These are phyloP conservation scores for Leguminivora glycinivorella DNA, from an alignment of 1,140 invertebrate genomes.

Conservation along the genomic window DNA sequence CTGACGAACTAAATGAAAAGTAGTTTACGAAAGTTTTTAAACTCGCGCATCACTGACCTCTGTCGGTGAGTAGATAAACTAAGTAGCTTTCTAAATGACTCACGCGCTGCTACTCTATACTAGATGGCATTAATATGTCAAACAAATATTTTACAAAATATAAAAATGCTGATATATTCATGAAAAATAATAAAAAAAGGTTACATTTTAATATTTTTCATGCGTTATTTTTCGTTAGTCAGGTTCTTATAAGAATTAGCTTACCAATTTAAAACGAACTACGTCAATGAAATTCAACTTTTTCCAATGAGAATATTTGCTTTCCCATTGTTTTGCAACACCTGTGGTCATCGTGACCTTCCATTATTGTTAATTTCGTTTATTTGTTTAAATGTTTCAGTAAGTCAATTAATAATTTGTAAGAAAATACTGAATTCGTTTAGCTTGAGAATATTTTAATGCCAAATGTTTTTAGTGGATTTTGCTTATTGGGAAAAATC, in stretches of 20 bases:
- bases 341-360: slow-evolving; percentile 46
- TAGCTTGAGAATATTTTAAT: background rate
- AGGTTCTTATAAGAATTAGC: slow-evolving; percentile 1
- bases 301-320: slow-evolving; percentile 40
- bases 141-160: background rate
- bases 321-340: slow-evolving; percentile 35
- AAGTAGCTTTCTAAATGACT: slow-evolving; percentile 31
- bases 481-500: background rate
- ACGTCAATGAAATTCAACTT: slow-evolving; percentile 29
- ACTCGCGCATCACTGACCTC: slow-evolving; percentile 46
- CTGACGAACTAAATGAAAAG: slow-evolving; percentile 42
- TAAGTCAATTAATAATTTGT: slow-evolving; percentile 20
- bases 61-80: slow-evolving; percentile 44
- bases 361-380: slow-evolving; percentile 39
- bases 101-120: slow-evolving; percentile 33
- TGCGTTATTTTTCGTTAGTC: too few relatives aligned
- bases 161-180: background rate
- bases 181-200: background rate
- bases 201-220: background rate
- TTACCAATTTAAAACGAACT: slow-evolving; percentile 16
- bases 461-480: background rate
- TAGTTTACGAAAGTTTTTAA: slow-evolving; percentile 38
- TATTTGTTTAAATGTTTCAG: slow-evolving; percentile 34
- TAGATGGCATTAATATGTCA: slow-evolving; percentile 47
- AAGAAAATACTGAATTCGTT: background rate